These are phyloP conservation scores for Sebastes fasciatus DNA, from an alignment of 2,113 vertebrate species.

Conservation along the genomic window DNA sequence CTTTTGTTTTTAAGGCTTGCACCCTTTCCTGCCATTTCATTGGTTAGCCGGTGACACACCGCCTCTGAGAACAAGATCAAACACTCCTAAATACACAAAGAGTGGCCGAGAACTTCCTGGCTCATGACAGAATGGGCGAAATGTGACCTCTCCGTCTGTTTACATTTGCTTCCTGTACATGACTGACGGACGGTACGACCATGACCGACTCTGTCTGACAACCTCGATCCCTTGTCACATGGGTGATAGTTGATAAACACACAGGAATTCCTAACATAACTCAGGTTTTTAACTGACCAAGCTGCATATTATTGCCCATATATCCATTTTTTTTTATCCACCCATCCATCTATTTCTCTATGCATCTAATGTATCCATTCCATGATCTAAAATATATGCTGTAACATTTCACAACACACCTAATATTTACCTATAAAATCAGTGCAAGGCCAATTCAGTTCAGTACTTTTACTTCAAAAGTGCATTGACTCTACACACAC, in stretches of 20 bases:
- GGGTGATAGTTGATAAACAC: background rate
- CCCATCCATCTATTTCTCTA: background rate
- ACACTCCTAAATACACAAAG: constrained; percentile 53
- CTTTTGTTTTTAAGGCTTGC: constrained; percentile 39
- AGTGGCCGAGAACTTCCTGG: constrained; percentile 15
- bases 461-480: constrained; percentile 12
- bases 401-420: constrained; percentile 1
- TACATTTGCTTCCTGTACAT: constrained; percentile 46
- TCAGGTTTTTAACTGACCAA: background rate
- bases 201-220: background rate
- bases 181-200: constrained; percentile 3
- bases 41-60: constrained; percentile 72
- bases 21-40: constrained; percentile 60
- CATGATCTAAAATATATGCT: background rate
- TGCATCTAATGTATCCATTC: background rate
- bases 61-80: constrained; percentile 60
- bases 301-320: background rate
- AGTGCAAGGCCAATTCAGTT: constrained; percentile 24
- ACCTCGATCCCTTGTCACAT: background rate
- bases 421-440: constrained; percentile 29
- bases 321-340: background rate
- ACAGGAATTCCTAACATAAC: background rate
- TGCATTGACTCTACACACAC: constrained; percentile 36
- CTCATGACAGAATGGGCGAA: constrained; percentile 31
- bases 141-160: constrained; percentile 58